Evolutionary conservation across 2,797 vertebrate genomes (phyloP).

Genomic region (Anisognathus igniventris): DNA sequence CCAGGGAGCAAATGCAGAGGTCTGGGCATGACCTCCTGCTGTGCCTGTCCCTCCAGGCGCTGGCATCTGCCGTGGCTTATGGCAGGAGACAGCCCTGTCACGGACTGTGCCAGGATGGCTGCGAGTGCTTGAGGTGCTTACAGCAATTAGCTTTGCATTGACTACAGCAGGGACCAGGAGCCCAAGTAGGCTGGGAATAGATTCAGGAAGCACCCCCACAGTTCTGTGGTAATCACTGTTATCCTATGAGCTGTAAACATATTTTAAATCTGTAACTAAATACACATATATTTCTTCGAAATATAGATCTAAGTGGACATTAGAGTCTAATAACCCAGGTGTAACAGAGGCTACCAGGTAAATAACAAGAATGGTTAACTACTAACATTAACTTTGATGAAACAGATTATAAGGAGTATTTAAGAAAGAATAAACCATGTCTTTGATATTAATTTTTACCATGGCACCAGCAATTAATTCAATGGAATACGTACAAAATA

Average conservation of each 20-base stretch:
- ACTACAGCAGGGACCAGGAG: background rate
- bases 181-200: background rate
- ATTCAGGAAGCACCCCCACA: background rate
- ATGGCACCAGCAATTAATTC: slow-evolving; percentile 26
- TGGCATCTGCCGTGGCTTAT: background rate
- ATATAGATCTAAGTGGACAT: background rate
- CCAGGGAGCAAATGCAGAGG: background rate
- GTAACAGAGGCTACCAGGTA: background rate
- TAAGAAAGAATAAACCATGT: slow-evolving; percentile 36
- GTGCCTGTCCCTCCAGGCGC: background rate
- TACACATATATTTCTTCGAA: background rate
- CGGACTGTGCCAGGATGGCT: background rate
- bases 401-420: slow-evolving; percentile 22
- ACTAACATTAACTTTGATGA: background rate
- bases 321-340: background rate
- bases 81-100: background rate
- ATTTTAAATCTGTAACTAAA: background rate
- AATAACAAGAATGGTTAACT: background rate
- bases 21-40: background rate
- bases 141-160: background rate
- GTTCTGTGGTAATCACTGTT: background rate
- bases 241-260: background rate
- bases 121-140: background rate
- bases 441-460: background rate
- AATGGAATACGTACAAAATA: slow-evolving; percentile 17